Conservation (phyloP, 2,888 invertebrate genomes). For the Mythimna lalbum region DNA sequence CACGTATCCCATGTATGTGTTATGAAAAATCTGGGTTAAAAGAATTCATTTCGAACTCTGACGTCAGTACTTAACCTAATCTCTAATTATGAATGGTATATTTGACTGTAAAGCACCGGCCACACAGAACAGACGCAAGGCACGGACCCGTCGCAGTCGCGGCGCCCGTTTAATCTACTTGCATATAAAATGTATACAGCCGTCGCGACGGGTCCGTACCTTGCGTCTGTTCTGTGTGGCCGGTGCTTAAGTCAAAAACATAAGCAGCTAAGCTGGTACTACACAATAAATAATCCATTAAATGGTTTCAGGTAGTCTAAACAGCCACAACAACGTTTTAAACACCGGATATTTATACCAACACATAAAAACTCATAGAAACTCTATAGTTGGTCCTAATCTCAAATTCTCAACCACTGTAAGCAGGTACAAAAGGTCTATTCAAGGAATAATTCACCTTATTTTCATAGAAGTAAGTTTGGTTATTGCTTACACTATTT, state of each 20-base stretch:
- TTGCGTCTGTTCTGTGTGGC: too few species aligned
- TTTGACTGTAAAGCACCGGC: too few species aligned
- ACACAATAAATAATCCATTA: too few species aligned
- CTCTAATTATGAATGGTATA: too few species aligned
- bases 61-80: neutral
- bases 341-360: slow-evolving; percentile 30
- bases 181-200: too few species aligned
- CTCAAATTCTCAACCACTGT: slow-evolving; percentile 33
- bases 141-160: too few species aligned
- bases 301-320: slow-evolving; percentile 5
- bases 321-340: neutral
- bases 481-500: slow-evolving; percentile 5
- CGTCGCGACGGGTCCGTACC: too few species aligned
- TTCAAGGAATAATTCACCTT: slow-evolving; percentile 24
- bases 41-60: neutral
- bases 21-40: neutral
- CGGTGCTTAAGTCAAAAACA: too few species aligned
- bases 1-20: too few species aligned
- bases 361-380: slow-evolving; percentile 13
- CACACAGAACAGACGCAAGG: too few species aligned
- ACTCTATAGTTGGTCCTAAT: slow-evolving; percentile 26
- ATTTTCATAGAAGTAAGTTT: fast-evolving
- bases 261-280: too few species aligned
- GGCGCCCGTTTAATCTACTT: too few species aligned
- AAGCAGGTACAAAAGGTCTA: slow-evolving; percentile 12